Conservation (phyloP, 2,797 vertebrate genomes). For the Heteromormyrus szaboi region DNA sequence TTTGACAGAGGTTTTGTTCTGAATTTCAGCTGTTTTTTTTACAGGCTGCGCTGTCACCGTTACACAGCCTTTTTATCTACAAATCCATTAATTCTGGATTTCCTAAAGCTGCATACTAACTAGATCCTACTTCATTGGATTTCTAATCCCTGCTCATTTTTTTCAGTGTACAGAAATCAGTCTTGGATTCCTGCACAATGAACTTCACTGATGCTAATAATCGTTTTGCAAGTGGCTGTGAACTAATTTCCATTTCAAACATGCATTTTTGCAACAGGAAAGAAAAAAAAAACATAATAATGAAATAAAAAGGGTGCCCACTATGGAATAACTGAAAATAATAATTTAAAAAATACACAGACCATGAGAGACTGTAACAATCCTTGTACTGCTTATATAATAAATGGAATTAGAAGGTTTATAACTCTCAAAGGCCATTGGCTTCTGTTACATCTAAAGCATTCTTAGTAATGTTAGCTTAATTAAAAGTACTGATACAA, state of each 20-base stretch:
- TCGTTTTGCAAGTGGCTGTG: constrained; percentile 10
- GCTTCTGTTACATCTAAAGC: not conserved
- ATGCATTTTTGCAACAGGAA: not conserved
- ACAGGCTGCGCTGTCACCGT: constrained; percentile 23
- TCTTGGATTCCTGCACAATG: constrained; percentile 30
- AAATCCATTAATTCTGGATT: constrained; percentile 37
- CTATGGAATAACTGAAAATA: not conserved
- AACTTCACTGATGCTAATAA: constrained; percentile 39
- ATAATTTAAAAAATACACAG: not conserved
- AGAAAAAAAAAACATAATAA: not conserved
- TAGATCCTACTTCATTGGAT: constrained; percentile 33
- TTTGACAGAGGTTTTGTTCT: not conserved
- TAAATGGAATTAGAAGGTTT: not conserved
- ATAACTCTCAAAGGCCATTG: not conserved
- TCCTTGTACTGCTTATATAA: not conserved
- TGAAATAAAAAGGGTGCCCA: not conserved
- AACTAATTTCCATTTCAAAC: constrained; percentile 17
- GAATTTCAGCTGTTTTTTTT: constrained; percentile 13
- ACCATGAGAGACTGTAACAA: not conserved
- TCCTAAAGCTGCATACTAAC: constrained; percentile 41
- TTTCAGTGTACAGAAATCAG: constrained; percentile 31
- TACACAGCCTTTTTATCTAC: constrained; percentile 36
- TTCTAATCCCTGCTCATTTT: constrained; percentile 44
- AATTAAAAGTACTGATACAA: not conserved
- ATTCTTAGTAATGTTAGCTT: not conserved